A percentile compares a stretch with the other conserved stretches of the same genome.
phyloP scores from a whole-genome alignment of 2,113 vertebrate genomes.

The Mesoclemmys tuberculata region DNA sequence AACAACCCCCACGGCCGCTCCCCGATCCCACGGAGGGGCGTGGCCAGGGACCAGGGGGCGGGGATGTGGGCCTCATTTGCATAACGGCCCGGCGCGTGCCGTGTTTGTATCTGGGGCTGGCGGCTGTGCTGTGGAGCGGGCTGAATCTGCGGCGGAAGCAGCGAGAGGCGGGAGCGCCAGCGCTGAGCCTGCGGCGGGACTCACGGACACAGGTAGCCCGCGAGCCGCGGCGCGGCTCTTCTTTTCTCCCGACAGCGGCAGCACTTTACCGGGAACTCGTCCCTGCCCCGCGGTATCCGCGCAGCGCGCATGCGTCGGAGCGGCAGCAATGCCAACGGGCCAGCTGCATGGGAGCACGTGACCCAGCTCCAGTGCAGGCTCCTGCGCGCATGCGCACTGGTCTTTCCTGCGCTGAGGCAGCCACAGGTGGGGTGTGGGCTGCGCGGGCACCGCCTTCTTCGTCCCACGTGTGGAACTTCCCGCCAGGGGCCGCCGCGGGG shows the following conservation, averaged over 20 bases:
- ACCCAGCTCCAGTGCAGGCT: conserved; percentile 78
- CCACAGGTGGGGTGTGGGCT: not conserved
- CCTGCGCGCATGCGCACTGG: conserved; percentile 75
- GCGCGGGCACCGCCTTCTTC: not conserved
- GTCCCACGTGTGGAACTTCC: not conserved
- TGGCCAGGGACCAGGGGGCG: not conserved
- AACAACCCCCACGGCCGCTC: not conserved
- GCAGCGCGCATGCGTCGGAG: conserved; percentile 1
- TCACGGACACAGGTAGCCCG: not conserved
- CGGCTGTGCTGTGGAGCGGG: not conserved
- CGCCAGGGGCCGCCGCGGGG: not conserved
- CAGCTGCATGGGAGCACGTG: conserved; percentile 83
- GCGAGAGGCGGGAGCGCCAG: not conserved
- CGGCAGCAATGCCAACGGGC: conserved; percentile 38
- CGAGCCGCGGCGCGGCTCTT: too few species aligned
- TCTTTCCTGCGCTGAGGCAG: conserved; percentile 31
- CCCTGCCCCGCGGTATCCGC: not conserved
- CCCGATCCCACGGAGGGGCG: conserved; percentile 54
- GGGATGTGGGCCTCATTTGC: conserved; percentile 70
- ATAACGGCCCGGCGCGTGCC: conserved; percentile 79
- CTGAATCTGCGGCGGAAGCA: conserved; percentile 70
- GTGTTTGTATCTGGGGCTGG: not conserved
- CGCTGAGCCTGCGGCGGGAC: not conserved
- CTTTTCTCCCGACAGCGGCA: too few species aligned
- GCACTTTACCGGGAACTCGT: not conserved